Base-by-base conservation (phyloP, 2,113 vertebrate species). In the Rostratula benghalensis region DNA sequence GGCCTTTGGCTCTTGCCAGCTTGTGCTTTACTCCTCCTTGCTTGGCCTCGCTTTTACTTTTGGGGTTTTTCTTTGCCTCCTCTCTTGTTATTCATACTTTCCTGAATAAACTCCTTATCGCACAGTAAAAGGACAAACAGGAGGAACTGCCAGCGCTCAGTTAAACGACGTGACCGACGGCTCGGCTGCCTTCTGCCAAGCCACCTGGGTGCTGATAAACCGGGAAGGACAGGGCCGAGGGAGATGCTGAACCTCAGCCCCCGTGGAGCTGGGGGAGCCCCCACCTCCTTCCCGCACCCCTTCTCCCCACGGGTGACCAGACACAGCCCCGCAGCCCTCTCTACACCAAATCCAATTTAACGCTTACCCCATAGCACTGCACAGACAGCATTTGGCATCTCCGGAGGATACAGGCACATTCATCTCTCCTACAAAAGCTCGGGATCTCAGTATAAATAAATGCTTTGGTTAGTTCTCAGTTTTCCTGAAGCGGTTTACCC, bases 401-500 rank as follows among this genome's bases (percentile, higher is more conserved):
- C 70, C 37, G 67, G 70, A 76, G 73, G 75, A 92, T 7, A 56
- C 33, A 39, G 60, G 31, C 57, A 68, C 1, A 0, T 53, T 57
- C 41, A 37, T 16, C 77, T 90, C 86, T 63, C 22, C 83, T 37
- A 79, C 83, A 73, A 5, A 69, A 78, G 54, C 83, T 92, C 94
- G 73, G 60, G 71, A 95, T 90, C 87, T 59, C 54, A 75, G 93
- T 21, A 88, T 8, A 39, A 65, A 93, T 48, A 94, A 94, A 91
- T 10, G 20, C 82, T 85, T 68, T 45, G 82, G 67, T 63, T 79
- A 76, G 61, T 51, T 89, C 64, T 96, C 68, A 30, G 81, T 94
- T 90, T 94, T 91, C 87, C 91, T 87, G 35, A 97, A 93, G 89
- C 51, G 95, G 70, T 94, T 93, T 91, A 92, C 78, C 91, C 78